phyloP scores from a whole-genome alignment of 2,113 vertebrate species.

The Tapirus terrestris region DNA sequence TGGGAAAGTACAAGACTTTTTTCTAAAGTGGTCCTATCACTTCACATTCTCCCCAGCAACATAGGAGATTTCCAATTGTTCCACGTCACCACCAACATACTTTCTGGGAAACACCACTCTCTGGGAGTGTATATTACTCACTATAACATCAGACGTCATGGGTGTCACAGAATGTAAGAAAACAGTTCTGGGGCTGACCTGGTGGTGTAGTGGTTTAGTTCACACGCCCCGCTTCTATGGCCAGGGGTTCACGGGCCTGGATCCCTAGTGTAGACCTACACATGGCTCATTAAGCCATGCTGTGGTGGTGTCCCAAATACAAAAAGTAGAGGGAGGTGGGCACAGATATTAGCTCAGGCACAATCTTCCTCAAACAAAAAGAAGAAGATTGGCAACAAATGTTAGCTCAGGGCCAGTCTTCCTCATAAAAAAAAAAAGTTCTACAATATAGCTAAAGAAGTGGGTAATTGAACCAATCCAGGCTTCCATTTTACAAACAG shows the following conservation, averaged over 20 bases:
- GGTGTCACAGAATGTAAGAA: not conserved
- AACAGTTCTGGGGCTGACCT: no score
- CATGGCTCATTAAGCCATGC: no score
- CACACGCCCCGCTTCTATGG: no score
- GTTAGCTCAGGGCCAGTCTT: no score
- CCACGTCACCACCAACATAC: not conserved
- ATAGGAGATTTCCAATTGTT: not conserved
- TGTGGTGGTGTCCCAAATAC: no score
- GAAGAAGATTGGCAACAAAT: no score
- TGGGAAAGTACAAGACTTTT: not conserved
- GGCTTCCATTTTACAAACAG: not conserved
- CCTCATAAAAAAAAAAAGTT: not conserved
- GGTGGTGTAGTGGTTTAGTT: no score
- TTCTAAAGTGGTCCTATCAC: not conserved
- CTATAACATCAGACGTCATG: not conserved
- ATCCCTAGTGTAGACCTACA: no score
- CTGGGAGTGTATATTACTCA: not conserved
- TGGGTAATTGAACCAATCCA: not conserved
- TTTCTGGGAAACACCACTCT: not conserved
- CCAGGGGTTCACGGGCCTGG: no score
- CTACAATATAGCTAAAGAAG: not conserved
- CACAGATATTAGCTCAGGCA: no score
- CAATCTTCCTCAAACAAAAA: no score
- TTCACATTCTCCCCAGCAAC: not conserved
- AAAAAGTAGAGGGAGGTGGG: no score